Base-by-base conservation (phyloP, 1,140 invertebrate genomes). In the Argopecten irradians region DNA sequence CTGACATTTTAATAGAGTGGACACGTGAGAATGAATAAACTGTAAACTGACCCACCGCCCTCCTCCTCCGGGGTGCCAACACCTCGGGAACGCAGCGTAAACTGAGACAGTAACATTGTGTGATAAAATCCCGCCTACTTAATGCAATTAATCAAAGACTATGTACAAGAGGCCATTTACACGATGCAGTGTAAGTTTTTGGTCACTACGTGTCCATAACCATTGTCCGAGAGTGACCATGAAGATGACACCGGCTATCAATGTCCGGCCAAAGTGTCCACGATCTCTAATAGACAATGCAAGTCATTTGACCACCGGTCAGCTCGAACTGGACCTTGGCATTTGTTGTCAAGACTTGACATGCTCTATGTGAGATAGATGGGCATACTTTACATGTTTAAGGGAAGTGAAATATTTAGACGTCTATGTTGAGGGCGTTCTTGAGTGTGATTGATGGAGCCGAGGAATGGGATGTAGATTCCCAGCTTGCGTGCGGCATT, bases 181-280 rank as follows among this genome's bases (percentile, higher is more conserved):
- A 71, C 55, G 55, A 71, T 8, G 3, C n/a, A 5, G 8, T n/a
- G 55, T 71, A 71, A 71, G 55, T 16, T 71, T 71, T 71, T 71
- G 55, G n/a, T 71, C 55, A 71, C 55, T 28, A 28, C n/a, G n/a
- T 71, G 55, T 28, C 55, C 8, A n/a, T 71, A 16, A 71, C 55
- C 11, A 71, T 71, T 71, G 55, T 71, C 55, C n/a, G 55, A 71
- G 28, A 71, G 55, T 71, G 55, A n/a, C 55, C 55, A 71, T 71
- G 55, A 71, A 71, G 55, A 71, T 71, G 55, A 71, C 55, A 71
- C 55, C 55, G n/a, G 55, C 55, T 71, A 71, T 71, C 55, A 71
- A 71, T 71, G 55, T 71, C 55, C 1, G 55, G 28, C 55, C 55
- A n/a, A 71, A 22, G 55, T 71, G 55, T 71, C 55, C 55, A n/a